Conservation (phyloP, 2,888 invertebrate genomes). For the Gymnocheta viridis region DNA sequence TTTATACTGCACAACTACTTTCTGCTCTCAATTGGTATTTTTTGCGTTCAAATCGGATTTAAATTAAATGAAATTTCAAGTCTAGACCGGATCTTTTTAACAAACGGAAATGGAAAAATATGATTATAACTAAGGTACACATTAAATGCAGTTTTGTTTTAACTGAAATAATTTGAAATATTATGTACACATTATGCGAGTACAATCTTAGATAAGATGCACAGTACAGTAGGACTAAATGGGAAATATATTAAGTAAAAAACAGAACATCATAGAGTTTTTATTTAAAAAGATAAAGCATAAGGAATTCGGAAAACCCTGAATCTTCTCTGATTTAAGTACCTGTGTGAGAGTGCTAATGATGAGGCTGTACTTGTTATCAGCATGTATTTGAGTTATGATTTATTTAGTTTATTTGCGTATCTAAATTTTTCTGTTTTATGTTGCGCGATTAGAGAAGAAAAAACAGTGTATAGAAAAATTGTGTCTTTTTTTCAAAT, state of each 20-base stretch:
- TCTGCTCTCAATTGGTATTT: constrained; percentile 1
- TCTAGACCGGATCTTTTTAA: constrained; percentile 65
- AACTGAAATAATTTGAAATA: background rate
- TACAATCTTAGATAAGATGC: background rate
- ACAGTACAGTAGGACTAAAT: background rate
- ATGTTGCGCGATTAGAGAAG: too few relatives aligned
- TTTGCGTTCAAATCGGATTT: constrained; percentile 30
- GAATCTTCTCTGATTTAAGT: too few relatives aligned
- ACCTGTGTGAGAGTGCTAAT: too few relatives aligned
- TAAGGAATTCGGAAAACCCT: too few relatives aligned
- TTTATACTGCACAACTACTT: background rate
- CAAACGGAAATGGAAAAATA: constrained; percentile 61
- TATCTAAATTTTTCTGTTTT: too few relatives aligned
- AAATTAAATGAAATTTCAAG: constrained; percentile 55
- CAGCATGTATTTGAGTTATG: too few relatives aligned
- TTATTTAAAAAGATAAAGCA: too few relatives aligned
- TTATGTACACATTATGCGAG: background rate
- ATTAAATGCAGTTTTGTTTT: background rate
- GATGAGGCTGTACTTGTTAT: too few relatives aligned
- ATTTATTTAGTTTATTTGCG: too few relatives aligned
- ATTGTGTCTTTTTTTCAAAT: too few relatives aligned
- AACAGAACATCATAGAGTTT: too few relatives aligned
- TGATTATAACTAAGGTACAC: constrained; percentile 23
- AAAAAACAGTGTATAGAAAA: too few relatives aligned
- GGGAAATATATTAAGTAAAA: background rate